Conservation (phyloP, 2,888 invertebrate species). For the Elysia crispata region DNA sequence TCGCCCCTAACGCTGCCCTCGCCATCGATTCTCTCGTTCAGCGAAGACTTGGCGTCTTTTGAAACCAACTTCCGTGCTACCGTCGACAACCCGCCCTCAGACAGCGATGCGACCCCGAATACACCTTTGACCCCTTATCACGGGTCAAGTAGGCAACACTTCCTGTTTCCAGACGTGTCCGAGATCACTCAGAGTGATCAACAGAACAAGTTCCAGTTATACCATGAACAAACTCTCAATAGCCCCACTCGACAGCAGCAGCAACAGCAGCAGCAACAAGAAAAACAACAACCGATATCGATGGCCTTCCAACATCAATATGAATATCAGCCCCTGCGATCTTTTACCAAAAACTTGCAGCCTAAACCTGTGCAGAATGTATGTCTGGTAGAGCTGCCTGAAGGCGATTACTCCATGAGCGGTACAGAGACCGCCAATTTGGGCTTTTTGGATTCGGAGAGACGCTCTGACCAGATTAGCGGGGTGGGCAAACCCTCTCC, state of each 20-base stretch:
- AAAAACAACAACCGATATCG: background rate
- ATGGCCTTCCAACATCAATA: background rate
- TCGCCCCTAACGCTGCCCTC: background rate
- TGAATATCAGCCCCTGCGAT: background rate
- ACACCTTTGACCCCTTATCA: conserved; percentile 60
- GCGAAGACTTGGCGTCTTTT: conserved; percentile 28
- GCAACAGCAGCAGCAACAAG: background rate
- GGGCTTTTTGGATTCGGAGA: too few relatives aligned
- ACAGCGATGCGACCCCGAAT: conserved; percentile 58
- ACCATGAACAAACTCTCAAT: too few relatives aligned
- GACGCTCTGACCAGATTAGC: too few relatives aligned
- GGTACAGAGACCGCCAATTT: too few relatives aligned
- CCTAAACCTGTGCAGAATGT: background rate
- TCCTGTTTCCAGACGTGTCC: conserved; percentile 57
- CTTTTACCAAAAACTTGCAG: background rate
- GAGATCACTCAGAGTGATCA: background rate
- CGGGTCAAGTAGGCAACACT: conserved; percentile 48
- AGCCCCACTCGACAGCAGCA: too few relatives aligned
- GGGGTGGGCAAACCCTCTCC: too few relatives aligned
- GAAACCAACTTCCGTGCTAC: conserved; percentile 44
- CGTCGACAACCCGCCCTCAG: conserved; percentile 51
- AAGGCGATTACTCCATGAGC: too few relatives aligned
- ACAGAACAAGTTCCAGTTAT: too few relatives aligned
- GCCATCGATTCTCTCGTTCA: conserved; percentile 1
- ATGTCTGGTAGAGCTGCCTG: background rate